These are phyloP conservation scores for Tetrapedia diversipes DNA, from an alignment of 2,888 invertebrate genomes.

Conservation along the genomic window DNA sequence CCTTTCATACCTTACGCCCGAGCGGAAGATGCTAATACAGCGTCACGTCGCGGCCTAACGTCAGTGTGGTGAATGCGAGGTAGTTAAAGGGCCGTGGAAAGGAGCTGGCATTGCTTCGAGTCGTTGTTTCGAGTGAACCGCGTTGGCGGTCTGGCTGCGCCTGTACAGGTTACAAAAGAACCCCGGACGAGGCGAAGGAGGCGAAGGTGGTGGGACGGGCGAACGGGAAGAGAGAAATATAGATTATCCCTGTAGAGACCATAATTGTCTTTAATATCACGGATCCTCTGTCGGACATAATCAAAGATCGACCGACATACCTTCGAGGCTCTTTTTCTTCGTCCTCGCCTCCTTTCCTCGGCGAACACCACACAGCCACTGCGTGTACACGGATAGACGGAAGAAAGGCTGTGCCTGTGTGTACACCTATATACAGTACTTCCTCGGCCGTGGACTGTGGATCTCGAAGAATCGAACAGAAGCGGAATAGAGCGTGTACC, in stretches of 20 bases:
- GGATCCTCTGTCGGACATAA: slow-evolving; percentile 63
- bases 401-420: no score
- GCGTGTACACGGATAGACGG: no score
- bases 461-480: slow-evolving; percentile 59
- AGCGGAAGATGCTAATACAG: slow-evolving; percentile 10
- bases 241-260: slow-evolving; percentile 54
- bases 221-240: slow-evolving; percentile 39
- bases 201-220: background rate
- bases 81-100: slow-evolving; percentile 48
- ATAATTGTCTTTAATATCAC: slow-evolving; percentile 68
- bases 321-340: slow-evolving; percentile 37
- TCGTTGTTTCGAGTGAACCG: slow-evolving; percentile 51
- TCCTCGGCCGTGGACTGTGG: slow-evolving; percentile 25
- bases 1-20: slow-evolving; percentile 6
- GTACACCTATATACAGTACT: slow-evolving; percentile 14
- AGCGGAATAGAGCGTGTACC: slow-evolving; percentile 69
- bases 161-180: slow-evolving; percentile 41
- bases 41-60: slow-evolving; percentile 20
- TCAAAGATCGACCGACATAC: slow-evolving; percentile 67
- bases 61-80: slow-evolving; percentile 33
- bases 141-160: slow-evolving; percentile 27
- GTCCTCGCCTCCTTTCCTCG: background rate
- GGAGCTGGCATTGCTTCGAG: slow-evolving; percentile 40
- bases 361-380: no score
- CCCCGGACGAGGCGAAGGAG: slow-evolving; percentile 9